Percentiles rank a stretch among this genome's conserved stretches.
Evolutionary conservation across 2,113 vertebrate species (phyloP).

Genomic region (Nannobrachium achirus): DNA sequence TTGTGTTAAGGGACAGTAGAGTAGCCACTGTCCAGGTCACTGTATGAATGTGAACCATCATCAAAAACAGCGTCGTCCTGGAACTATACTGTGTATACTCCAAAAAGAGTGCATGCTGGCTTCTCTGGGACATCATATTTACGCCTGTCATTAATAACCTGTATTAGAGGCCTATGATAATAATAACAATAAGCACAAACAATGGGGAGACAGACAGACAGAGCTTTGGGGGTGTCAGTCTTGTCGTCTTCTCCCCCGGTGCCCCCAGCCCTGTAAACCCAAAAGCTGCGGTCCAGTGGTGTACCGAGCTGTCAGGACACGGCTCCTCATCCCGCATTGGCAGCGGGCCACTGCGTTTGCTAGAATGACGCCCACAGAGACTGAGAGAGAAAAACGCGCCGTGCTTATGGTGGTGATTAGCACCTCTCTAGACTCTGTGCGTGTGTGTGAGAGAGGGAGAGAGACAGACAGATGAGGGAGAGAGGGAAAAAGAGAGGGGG

Average conservation of each 20-base stretch:
- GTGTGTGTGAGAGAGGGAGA: constrained; percentile 47
- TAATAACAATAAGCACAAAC: no score
- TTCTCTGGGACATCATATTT: no score
- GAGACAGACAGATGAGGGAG: background rate
- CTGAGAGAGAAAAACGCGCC: constrained; percentile 48
- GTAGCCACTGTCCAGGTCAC: no score
- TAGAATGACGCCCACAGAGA: constrained; percentile 47
- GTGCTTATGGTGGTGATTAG: constrained; percentile 74
- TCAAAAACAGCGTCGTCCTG: no score
- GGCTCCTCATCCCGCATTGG: constrained; percentile 71
- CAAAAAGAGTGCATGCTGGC: no score
- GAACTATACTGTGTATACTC: no score
- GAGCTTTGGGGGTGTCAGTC: no score
- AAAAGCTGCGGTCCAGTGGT: background rate
- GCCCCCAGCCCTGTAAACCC: constrained; percentile 34
- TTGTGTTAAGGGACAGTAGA: no score
- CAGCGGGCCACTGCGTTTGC: constrained; percentile 58
- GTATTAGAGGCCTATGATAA: no score
- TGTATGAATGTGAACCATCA: no score
- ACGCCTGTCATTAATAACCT: constrained; percentile 30
- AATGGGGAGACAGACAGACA: constrained; percentile 38
- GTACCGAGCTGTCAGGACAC: constrained; percentile 46
- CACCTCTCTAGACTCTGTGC: constrained; percentile 53
- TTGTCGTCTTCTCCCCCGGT: constrained; percentile 17
- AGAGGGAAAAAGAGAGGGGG: background rate